Evolutionary conservation across 2,888 invertebrate species (phyloP).

Genomic region (Ligdia adustata): DNA sequence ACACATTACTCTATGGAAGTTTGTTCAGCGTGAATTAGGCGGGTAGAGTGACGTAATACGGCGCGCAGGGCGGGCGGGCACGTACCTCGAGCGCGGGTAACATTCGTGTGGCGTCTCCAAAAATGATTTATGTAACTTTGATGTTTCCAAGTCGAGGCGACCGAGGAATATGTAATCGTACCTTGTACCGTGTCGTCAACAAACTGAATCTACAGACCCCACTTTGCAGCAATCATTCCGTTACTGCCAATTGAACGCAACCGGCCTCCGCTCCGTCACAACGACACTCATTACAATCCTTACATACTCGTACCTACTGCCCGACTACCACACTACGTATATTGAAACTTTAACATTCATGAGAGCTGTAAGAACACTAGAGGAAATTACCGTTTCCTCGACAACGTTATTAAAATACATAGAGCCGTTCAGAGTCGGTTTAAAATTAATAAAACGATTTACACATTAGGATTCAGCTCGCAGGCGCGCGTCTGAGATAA

Average conservation of each 20-base stretch:
- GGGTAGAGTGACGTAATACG: too few relatives aligned
- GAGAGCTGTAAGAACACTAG: constrained; percentile 1
- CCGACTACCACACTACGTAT: neutral
- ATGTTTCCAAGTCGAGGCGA: constrained; percentile 20
- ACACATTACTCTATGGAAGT: too few relatives aligned
- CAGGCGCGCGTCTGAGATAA: constrained; percentile 16
- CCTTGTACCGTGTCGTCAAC: neutral
- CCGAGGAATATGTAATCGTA: constrained; percentile 18
- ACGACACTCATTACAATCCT: neutral
- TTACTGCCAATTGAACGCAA: neutral
- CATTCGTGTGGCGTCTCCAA: constrained; percentile 24
- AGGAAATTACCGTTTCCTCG: constrained; percentile 21
- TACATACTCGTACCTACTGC: neutral
- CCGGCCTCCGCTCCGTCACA: neutral
- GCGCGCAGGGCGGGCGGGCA: constrained; percentile 22
- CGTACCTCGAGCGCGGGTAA: constrained; percentile 25
- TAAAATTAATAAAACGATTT: constrained; percentile 19
- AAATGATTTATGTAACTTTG: constrained; percentile 39
- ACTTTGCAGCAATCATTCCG: neutral
- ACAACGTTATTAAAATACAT: constrained; percentile 30
- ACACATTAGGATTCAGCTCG: constrained; percentile 19
- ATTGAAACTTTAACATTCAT: constrained; percentile 21
- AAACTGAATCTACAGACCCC: neutral
- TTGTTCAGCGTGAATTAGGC: too few relatives aligned
- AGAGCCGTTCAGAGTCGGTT: constrained; percentile 14